A percentile compares a stretch with the other conserved stretches of the same genome.
Evolutionary conservation across 2,888 invertebrate species (phyloP).

Genomic region (Phlogophora meticulosa): DNA sequence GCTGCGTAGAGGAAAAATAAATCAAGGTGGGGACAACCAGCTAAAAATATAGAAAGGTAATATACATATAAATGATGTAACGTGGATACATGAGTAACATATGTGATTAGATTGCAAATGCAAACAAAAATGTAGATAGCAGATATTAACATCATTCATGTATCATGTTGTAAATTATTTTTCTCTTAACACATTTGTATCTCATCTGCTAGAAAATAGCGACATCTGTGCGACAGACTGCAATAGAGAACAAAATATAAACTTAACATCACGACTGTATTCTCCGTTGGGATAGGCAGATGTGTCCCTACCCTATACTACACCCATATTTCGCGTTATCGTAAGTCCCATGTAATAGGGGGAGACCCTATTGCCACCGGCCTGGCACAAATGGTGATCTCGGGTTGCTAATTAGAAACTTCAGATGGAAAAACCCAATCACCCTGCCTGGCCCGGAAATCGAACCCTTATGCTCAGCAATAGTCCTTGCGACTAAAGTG

Average conservation of each 20-base stretch:
- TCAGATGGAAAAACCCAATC: too few species aligned
- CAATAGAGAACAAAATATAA: neutral
- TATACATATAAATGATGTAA: constrained; percentile 28
- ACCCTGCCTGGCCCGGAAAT: too few species aligned
- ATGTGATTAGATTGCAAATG: constrained; percentile 54
- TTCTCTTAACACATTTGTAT: constrained; percentile 32
- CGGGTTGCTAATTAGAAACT: too few species aligned
- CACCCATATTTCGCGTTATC: too few species aligned
- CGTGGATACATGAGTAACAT: constrained; percentile 16
- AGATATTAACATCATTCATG: constrained; percentile 40
- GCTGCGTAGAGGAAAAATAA: neutral
- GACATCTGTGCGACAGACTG: constrained; percentile 10
- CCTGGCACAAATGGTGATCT: too few species aligned
- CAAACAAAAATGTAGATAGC: constrained; percentile 46
- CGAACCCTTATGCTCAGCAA: too few species aligned
- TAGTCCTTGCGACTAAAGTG: too few species aligned
- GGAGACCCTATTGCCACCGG: too few species aligned
- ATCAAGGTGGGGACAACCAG: neutral
- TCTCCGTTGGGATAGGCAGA: too few species aligned
- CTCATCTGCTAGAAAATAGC: constrained; percentile 17
- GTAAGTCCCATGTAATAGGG: too few species aligned
- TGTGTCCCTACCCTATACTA: too few species aligned
- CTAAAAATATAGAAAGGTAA: constrained; percentile 27
- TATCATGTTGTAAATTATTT: constrained; percentile 42
- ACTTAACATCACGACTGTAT: too few species aligned